Evolutionary conservation across 2,113 vertebrate species (phyloP), one percentile per base, ranked within the genome.

Genomic region (Dasypus novemcinctus): DNA sequence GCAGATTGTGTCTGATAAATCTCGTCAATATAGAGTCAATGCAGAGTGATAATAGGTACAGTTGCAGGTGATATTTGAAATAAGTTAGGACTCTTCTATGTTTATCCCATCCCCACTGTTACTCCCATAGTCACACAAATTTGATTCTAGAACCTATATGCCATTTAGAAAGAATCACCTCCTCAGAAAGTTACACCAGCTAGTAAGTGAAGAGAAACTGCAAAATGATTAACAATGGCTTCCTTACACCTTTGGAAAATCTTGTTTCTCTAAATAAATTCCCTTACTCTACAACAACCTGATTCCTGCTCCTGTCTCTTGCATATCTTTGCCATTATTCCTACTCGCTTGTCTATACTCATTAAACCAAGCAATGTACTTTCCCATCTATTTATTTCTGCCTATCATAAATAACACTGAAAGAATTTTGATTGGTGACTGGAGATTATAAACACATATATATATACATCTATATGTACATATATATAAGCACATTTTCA

Each of bases 1-100:
- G 20, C 33, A 82, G 66, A 93, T 82, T 93, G 43, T 92, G 54
- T 31, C 92, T 83, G n/a, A 13, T 72, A 92, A 96, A 79, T 82
- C 7, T 41, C n/a, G 85, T 75, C 76, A 84, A 68, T 78, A 79
- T 64, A 54, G 63, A 69, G 52, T 83, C 75, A 43, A 79, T 52
- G 80, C n/a, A 29, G 25, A 68, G 52, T 83, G 1, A 7, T 43
- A 87, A 54, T 59, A 75, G 54, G 20, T 76, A 92, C 36, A 72
- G 33, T 36, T 95, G 72, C 11, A 66, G 61, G 31, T 72, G 59
- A 80, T 89, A 82, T 68, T 93, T 90, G 76, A 93, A 87, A 87
- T 87, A 87, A 71, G 63, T 83, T 41, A 43, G 31, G n/a, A 18
- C 4, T 94, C 38, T 89, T 36, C 17, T 66, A 27, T 83, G 54